A percentile compares a stretch with the other conserved stretches of the same genome.
Evolutionary conservation across 2,888 invertebrate species (phyloP).

Genomic region (Clitarchus hookeri): DNA sequence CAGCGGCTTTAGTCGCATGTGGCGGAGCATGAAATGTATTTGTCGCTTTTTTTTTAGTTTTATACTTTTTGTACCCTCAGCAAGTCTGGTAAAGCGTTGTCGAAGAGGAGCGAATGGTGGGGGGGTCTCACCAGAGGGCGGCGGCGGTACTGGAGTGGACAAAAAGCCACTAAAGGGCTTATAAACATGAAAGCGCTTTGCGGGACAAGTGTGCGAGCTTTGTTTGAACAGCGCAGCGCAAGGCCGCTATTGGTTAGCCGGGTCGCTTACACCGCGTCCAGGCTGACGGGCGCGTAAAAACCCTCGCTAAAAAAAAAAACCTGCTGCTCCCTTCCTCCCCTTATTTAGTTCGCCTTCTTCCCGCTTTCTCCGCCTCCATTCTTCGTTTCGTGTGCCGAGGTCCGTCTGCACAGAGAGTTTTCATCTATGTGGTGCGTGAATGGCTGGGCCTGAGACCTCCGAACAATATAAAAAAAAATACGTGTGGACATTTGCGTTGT

Average conservation of each 20-base stretch:
- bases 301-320: not conserved
- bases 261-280: not conserved
- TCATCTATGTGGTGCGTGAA: no score
- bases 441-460: no score
- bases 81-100: not conserved
- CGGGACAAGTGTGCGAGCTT: not conserved
- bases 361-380: not conserved
- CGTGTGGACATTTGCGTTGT: no score
- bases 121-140: not conserved
- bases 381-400: no score
- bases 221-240: not conserved
- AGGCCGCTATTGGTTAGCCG: not conserved
- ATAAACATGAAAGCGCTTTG: not conserved
- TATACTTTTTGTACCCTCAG: not conserved
- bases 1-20: not conserved
- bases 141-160: not conserved
- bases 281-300: not conserved
- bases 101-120: not conserved
- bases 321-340: not conserved
- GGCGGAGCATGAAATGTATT: conserved; percentile 4
- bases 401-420: no score
- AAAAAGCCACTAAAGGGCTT: not conserved
- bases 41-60: not conserved
- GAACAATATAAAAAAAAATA: no score
- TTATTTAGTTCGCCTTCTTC: not conserved